Conservation (phyloP, 2,113 vertebrate species). For the Serinus canaria region DNA sequence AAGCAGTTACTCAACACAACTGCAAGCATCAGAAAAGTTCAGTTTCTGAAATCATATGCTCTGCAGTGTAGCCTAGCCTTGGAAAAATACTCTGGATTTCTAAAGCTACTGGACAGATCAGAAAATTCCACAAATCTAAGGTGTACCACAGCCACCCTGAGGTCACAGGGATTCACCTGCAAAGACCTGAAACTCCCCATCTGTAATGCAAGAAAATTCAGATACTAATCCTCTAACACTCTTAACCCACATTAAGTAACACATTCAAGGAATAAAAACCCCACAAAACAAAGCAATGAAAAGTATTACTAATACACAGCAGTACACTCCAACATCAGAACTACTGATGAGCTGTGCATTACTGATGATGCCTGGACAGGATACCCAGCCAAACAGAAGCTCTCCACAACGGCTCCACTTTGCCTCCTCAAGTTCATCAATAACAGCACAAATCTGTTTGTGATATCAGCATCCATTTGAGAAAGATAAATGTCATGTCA, state of each 20-base stretch:
- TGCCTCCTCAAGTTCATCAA: not conserved
- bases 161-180: not conserved
- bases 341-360: not conserved
- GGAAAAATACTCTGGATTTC: not conserved
- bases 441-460: slow-evolving; percentile 15
- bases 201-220: not conserved
- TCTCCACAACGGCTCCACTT: not conserved
- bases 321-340: not conserved
- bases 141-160: not conserved
- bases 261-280: not conserved
- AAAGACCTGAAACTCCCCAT: not conserved
- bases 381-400: not conserved
- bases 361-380: not conserved
- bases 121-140: not conserved
- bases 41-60: not conserved
- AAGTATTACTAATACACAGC: not conserved
- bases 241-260: not conserved
- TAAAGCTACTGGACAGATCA: not conserved
- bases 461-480: not conserved
- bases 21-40: not conserved
- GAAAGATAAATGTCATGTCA: slow-evolving; percentile 3
- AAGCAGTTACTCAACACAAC: not conserved
- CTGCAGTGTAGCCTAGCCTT: not conserved
- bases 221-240: not conserved
- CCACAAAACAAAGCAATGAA: not conserved